Evolutionary conservation across 2,797 vertebrate species (phyloP).

Genomic region (Catharus ustulatus): DNA sequence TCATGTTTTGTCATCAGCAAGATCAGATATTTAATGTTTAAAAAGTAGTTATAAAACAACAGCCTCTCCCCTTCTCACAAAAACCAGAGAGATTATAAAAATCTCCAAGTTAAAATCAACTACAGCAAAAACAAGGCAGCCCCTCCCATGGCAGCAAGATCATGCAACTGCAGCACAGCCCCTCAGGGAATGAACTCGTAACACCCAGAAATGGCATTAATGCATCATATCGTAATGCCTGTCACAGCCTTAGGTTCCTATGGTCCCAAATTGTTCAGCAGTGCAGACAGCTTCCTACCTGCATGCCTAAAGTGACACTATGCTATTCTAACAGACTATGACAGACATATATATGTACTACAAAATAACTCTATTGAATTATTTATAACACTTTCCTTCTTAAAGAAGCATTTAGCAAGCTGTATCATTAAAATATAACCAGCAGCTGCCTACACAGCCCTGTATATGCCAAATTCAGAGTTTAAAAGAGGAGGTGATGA

Average conservation of each 20-base stretch:
- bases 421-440: background rate
- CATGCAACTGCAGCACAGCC: background rate
- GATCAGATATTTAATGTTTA: background rate
- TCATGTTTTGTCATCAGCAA: background rate
- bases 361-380: background rate
- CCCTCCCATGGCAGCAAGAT: background rate
- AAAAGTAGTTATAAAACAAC: background rate
- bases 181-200: background rate
- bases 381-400: conserved; percentile 5
- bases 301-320: background rate
- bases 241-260: background rate
- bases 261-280: background rate
- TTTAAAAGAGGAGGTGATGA: background rate
- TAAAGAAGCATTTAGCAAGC: background rate
- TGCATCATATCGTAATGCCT: background rate
- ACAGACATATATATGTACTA: background rate
- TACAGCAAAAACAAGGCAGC: background rate
- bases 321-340: background rate
- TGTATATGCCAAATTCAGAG: background rate
- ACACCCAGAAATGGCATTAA: background rate
- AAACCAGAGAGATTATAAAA: background rate
- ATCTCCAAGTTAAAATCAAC: background rate
- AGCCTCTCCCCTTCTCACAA: background rate
- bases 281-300: background rate
- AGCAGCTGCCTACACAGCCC: background rate